Percentiles rank a stretch among this genome's conserved stretches.
Evolutionary conservation across 92 coral and sea anemone species (phyloP).

Genomic region (Umimayanthus chanpuru): DNA sequence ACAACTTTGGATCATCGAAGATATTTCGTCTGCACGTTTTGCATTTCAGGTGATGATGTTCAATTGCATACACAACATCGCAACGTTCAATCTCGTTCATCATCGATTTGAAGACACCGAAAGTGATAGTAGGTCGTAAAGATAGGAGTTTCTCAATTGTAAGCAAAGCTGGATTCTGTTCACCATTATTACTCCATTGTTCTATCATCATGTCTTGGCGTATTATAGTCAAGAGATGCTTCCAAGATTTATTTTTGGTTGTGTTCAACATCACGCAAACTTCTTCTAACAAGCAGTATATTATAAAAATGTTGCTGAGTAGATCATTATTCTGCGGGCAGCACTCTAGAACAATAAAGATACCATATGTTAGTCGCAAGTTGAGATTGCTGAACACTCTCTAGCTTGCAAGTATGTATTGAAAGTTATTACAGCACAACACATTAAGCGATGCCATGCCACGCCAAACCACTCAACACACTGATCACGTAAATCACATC

Average conservation of each 20-base stretch:
- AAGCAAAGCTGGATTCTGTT: constrained; percentile 20
- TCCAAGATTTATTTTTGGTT: constrained; percentile 27
- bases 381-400: too few relatives aligned
- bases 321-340: constrained; percentile 21
- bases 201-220: constrained; percentile 38
- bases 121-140: neutral
- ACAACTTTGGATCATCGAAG: constrained; percentile 23
- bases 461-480: too few relatives aligned
- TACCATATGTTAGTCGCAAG: too few relatives aligned
- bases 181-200: neutral
- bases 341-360: constrained; percentile 12
- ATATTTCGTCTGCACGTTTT: constrained; percentile 32
- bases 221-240: constrained; percentile 36
- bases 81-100: constrained; percentile 26
- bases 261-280: constrained; percentile 17
- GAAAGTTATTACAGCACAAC: too few relatives aligned
- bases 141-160: constrained; percentile 19
- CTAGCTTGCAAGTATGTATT: too few relatives aligned
- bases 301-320: neutral
- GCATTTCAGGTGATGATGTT: constrained; percentile 33
- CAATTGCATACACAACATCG: constrained; percentile 12
- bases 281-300: constrained; percentile 25
- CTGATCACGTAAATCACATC: too few relatives aligned
- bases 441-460: too few relatives aligned
- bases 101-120: constrained; percentile 33